phyloP scores from a whole-genome alignment of 2,888 invertebrate species.

The Escarpia spicata region DNA sequence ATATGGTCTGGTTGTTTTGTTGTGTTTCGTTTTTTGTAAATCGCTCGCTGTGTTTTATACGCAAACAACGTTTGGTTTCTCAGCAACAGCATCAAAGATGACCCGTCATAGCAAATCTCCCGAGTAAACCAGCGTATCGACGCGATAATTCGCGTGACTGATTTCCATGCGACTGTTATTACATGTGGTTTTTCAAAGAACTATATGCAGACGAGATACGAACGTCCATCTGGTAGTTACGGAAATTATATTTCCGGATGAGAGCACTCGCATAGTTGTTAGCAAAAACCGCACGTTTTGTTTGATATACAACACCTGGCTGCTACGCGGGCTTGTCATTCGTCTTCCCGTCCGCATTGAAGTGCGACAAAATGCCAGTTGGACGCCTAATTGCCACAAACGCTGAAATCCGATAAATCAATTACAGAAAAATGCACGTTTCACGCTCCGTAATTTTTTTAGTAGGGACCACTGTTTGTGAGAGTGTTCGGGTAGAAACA shows the following conservation, averaged over 20 bases:
- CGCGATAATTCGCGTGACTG: background rate
- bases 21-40: background rate
- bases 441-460: background rate
- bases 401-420: slow-evolving; percentile 16
- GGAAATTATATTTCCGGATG: slow-evolving; percentile 12
- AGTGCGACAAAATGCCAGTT: slow-evolving; percentile 1
- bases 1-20: background rate
- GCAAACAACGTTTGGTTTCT: background rate
- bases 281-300: background rate
- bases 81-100: background rate
- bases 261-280: background rate
- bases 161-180: background rate
- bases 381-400: slow-evolving; percentile 10
- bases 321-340: background rate
- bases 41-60: background rate
- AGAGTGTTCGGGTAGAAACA: background rate
- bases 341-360: background rate
- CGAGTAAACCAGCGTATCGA: background rate
- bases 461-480: background rate
- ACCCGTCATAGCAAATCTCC: background rate
- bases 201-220: background rate
- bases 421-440: slow-evolving; percentile 16
- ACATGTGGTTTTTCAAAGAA: background rate
- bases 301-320: background rate
- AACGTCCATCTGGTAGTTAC: background rate